Evolutionary conservation across 2,113 vertebrate genomes (phyloP).

Genomic region (Machaerirhynchus nigripectus): DNA sequence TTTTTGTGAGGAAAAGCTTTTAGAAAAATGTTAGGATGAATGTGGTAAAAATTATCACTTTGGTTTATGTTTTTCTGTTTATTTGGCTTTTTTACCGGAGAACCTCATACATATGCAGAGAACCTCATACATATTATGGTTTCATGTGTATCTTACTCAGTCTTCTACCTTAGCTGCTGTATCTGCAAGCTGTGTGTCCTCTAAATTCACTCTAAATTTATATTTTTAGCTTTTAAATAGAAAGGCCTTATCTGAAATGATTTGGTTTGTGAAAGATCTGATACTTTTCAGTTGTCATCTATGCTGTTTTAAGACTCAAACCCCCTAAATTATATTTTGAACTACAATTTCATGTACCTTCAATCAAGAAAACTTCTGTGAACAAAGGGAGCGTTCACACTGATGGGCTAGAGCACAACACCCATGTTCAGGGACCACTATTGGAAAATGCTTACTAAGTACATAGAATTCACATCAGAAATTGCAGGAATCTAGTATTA

Average conservation of each 20-base stretch:
- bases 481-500: background rate
- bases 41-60: background rate
- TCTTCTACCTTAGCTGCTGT: background rate
- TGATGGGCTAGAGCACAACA: background rate
- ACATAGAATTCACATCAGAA: background rate
- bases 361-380: background rate
- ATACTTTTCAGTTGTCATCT: background rate
- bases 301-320: background rate
- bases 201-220: background rate
- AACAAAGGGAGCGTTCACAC: background rate
- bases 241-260: background rate
- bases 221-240: background rate
- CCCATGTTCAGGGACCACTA: fast-evolving
- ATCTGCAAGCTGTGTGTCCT: background rate
- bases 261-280: background rate
- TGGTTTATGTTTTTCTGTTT: background rate
- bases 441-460: background rate
- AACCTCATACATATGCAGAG: background rate
- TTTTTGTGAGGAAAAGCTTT: background rate
- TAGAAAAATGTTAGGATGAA: background rate
- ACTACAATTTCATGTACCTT: background rate
- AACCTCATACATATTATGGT: background rate
- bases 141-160: background rate
- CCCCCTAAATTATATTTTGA: background rate
- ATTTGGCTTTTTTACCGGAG: background rate